A percentile compares a stretch with the other conserved stretches of the same genome.
phyloP scores from a whole-genome alignment of 2,113 vertebrate genomes.

The Felis catus region DNA sequence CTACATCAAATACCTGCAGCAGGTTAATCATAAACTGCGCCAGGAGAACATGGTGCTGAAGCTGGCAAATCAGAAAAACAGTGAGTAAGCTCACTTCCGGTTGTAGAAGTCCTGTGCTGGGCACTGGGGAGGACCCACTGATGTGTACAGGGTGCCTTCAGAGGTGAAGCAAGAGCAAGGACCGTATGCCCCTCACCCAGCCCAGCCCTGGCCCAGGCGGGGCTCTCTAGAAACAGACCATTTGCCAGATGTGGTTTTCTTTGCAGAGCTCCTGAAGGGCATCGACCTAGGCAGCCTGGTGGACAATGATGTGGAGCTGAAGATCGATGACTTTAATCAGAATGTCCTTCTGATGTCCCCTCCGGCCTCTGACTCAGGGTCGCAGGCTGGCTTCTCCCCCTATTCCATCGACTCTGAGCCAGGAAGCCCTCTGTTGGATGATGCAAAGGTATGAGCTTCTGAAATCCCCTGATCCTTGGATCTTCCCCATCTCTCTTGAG shows the following conservation, averaged over 20 bases:
- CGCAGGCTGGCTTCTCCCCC: slow-evolving; percentile 94
- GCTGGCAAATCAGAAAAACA: slow-evolving; percentile 96
- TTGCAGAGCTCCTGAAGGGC: slow-evolving; percentile 87
- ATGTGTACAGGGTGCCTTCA: not conserved
- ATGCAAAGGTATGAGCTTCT: slow-evolving; percentile 89
- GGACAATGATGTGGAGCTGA: slow-evolving; percentile 91
- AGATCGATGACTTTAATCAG: slow-evolving; percentile 91
- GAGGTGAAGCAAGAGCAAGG: not conserved
- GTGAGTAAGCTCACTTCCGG: slow-evolving; percentile 83
- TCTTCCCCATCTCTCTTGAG: not conserved
- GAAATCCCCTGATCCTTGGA: not conserved
- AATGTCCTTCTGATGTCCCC: slow-evolving; percentile 95
- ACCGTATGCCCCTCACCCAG: not conserved
- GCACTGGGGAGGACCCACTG: not conserved
- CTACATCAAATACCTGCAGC: slow-evolving; percentile 98
- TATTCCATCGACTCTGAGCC: slow-evolving; percentile 98
- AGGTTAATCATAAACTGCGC: slow-evolving; percentile 96
- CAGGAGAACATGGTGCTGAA: slow-evolving; percentile 98
- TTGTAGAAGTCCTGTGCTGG: not conserved
- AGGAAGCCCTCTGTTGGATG: slow-evolving; percentile 94
- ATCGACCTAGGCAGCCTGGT: slow-evolving; percentile 88
- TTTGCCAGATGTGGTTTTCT: not conserved
- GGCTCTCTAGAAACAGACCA: not conserved
- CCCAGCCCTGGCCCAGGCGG: not conserved
- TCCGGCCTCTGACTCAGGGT: slow-evolving; percentile 96